These are phyloP conservation scores for Neodiprion lecontei DNA, from an alignment of 1,140 invertebrate species.

Conservation along the genomic window DNA sequence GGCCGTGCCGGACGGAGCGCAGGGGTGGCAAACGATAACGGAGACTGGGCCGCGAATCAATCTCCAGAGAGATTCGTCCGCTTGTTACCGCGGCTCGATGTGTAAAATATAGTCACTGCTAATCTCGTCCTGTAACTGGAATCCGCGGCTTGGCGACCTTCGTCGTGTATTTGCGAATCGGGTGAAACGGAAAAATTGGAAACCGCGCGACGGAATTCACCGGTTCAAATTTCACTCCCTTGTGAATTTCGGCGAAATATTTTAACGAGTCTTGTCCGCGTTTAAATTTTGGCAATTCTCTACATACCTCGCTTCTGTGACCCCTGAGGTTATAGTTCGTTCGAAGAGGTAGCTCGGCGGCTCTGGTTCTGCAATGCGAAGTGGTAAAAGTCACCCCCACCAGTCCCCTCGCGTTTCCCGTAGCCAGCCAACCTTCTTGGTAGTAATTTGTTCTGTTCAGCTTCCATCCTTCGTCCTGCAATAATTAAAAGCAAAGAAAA, in stretches of 20 bases:
- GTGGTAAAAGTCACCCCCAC: conserved; percentile 97
- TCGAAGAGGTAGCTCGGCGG: conserved; percentile 82
- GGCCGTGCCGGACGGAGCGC: neutral
- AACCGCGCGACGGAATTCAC: neutral
- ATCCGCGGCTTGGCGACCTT: no score
- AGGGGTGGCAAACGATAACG: neutral
- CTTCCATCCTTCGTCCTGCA: conserved; percentile 90
- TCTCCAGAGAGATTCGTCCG: neutral
- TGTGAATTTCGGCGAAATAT: neutral
- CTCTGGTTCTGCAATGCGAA: conserved; percentile 81
- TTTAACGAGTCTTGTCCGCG: neutral
- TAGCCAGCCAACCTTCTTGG: conserved; percentile 97
- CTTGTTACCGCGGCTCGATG: neutral
- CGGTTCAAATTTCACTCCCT: neutral
- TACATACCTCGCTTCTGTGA: conserved; percentile 90
- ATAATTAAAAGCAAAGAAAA: conserved; percentile 36
- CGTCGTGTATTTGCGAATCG: no score
- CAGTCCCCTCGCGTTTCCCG: conserved; percentile 91
- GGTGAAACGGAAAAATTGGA: no score
- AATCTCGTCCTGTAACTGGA: neutral
- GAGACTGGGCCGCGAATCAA: neutral
- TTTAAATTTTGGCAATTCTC: neutral
- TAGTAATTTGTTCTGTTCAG: conserved; percentile 95
- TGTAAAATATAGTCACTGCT: neutral
- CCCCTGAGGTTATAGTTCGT: conserved; percentile 98